Percentiles rank a stretch among this genome's conserved stretches.
These are phyloP conservation scores for Centropus unirufus DNA, from an alignment of 2,113 vertebrate genomes.

Conservation along the genomic window DNA sequence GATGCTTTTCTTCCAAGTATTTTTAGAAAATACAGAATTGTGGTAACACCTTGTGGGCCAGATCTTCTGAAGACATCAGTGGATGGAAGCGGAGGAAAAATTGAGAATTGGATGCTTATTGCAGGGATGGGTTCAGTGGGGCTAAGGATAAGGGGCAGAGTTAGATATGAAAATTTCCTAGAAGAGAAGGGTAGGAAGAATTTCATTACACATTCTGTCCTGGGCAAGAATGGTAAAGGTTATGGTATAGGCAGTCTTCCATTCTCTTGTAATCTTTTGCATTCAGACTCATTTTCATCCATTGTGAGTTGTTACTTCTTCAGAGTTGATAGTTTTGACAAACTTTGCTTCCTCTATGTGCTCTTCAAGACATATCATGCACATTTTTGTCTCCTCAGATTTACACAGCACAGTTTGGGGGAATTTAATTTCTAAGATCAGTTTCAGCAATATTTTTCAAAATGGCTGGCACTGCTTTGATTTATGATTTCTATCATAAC, in stretches of 20 bases:
- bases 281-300: not conserved
- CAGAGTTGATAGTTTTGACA: not conserved
- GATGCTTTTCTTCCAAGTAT: not conserved
- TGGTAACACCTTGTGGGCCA: not conserved
- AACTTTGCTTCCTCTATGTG: not conserved
- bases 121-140: not conserved
- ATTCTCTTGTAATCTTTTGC: not conserved
- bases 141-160: not conserved
- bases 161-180: not conserved
- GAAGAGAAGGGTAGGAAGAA: not conserved
- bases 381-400: not conserved
- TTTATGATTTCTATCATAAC: slow-evolving; percentile 37
- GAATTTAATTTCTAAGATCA: slow-evolving; percentile 28
- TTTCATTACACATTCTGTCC: not conserved
- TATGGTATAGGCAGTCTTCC: not conserved
- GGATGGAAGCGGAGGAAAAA: not conserved
- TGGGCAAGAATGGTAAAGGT: not conserved
- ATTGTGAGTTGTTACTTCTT: not conserved
- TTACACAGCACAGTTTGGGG: not conserved
- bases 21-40: not conserved
- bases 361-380: not conserved
- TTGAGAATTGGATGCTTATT: not conserved
- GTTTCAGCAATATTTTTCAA: slow-evolving; percentile 44
- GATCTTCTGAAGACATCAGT: not conserved
- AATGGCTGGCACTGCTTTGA: slow-evolving; percentile 43